These are phyloP conservation scores for Pimephales promelas DNA, from an alignment of 2,113 vertebrate species.

Conservation along the genomic window DNA sequence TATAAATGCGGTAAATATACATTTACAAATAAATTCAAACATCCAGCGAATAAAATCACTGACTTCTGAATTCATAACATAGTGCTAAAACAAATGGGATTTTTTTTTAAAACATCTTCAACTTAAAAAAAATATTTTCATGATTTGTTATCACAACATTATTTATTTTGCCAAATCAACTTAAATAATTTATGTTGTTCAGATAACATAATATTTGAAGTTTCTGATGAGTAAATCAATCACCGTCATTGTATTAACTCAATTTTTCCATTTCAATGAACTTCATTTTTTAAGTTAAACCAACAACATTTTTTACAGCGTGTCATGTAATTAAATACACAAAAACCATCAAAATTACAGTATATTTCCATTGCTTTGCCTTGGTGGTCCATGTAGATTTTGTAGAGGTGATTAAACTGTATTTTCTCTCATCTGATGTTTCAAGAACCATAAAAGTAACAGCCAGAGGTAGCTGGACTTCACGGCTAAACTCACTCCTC, in stretches of 20 bases:
- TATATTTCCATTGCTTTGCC: not conserved
- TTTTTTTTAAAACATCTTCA: not conserved
- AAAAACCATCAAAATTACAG: not conserved
- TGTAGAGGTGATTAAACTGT: not conserved
- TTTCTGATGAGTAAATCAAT: too few species aligned
- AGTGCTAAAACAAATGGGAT: not conserved
- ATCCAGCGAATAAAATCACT: not conserved
- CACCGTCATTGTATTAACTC: too few species aligned
- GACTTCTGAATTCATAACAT: not conserved
- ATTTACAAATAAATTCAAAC: not conserved
- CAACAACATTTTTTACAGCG: too few species aligned
- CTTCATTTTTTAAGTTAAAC: too few species aligned
- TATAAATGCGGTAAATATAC: not conserved
- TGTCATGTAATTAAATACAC: not conserved
- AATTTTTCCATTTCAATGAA: too few species aligned
- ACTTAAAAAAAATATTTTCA: too few species aligned
- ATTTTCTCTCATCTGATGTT: not conserved
- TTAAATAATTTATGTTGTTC: too few species aligned
- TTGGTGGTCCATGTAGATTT: not conserved
- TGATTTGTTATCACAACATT: too few species aligned
- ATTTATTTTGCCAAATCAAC: too few species aligned
- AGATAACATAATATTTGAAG: too few species aligned
- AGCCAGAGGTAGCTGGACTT: not conserved
- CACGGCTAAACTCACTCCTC: conserved; percentile 55
- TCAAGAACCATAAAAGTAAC: not conserved